phyloP scores from a whole-genome alignment of 37 sponge, comb jelly and placozoan species.

The Cliona cf. orientalis region DNA sequence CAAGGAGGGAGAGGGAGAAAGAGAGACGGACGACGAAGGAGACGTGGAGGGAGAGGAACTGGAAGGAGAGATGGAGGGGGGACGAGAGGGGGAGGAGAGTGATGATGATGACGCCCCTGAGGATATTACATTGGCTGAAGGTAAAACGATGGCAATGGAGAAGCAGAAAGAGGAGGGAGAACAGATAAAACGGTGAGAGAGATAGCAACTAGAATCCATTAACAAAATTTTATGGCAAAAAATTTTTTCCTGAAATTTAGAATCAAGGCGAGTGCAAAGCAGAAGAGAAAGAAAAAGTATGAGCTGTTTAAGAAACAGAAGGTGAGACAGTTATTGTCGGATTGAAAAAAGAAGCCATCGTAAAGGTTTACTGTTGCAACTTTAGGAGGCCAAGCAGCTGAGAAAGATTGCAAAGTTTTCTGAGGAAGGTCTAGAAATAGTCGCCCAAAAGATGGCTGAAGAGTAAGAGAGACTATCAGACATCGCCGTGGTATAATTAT shows the following conservation, averaged over 20 bases:
- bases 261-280: too few relatives aligned
- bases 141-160: constrained; percentile 13
- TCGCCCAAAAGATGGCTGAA: neutral
- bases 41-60: neutral
- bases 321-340: neutral
- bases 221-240: neutral
- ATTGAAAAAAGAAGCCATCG: neutral
- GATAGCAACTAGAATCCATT: neutral
- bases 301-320: constrained; percentile 32
- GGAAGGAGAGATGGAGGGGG: neutral
- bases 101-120: constrained; percentile 35
- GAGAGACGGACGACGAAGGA: neutral
- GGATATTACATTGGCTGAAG: constrained; percentile 14
- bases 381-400: constrained; percentile 4
- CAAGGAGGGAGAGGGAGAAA: constrained; percentile 1
- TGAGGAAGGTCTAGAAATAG: constrained; percentile 5
- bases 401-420: constrained; percentile 12
- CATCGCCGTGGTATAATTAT: too few relatives aligned
- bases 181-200: constrained; percentile 2
- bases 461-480: too few relatives aligned
- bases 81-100: neutral
- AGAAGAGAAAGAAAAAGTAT: constrained; percentile 9
- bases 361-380: neutral
- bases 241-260: too few relatives aligned
- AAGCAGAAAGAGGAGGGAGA: neutral